Conservation (phyloP, 2,113 vertebrate genomes). For the Rhinopomastus cyanomelas region DNA sequence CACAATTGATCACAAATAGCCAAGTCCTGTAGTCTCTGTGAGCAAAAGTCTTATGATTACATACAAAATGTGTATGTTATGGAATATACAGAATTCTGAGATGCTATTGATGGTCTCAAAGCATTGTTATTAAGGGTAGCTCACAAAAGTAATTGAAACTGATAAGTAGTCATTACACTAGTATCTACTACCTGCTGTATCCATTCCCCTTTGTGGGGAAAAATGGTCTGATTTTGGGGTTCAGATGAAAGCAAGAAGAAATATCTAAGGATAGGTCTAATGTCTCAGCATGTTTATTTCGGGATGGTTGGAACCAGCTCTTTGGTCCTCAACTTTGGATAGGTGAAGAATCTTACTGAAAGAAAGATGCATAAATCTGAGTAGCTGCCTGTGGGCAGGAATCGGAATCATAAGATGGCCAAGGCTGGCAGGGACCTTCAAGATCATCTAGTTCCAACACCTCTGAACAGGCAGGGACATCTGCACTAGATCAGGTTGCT, state of each 20-base stretch:
- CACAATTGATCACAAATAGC: neutral
- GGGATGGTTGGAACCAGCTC: neutral
- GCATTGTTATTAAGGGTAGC: neutral
- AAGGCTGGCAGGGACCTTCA: no score
- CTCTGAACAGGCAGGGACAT: no score
- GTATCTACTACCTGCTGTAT: neutral
- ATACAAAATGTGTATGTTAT: neutral
- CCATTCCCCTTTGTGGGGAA: neutral
- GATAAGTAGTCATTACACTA: neutral
- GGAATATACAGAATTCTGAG: neutral
- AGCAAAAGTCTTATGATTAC: neutral
- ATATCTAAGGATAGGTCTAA: neutral
- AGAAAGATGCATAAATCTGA: neutral
- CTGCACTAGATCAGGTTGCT: no score
- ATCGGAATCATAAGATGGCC: no score
- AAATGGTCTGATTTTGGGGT: neutral
- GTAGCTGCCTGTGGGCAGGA: neutral
- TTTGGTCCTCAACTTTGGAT: neutral
- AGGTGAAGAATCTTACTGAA: neutral
- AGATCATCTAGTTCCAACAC: no score
- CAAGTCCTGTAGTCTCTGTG: neutral
- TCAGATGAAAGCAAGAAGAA: neutral
- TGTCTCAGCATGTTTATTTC: neutral
- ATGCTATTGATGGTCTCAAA: neutral
- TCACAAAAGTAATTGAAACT: neutral